Evolutionary conservation across 2,888 invertebrate genomes (phyloP), one percentile per base, ranked within the genome.

Genomic region (Galerucella calmariensis): DNA sequence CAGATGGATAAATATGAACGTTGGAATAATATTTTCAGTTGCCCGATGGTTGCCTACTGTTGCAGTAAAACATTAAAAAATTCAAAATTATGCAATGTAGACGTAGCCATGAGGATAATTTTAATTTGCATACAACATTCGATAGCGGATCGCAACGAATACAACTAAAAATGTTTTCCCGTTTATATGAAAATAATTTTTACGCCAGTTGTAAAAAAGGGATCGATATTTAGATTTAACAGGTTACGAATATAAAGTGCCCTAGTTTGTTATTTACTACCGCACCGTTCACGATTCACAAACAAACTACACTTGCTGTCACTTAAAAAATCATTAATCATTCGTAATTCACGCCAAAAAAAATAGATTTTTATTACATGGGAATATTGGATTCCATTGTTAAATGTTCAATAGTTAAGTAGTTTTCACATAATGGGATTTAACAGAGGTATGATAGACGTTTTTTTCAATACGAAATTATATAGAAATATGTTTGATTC

Each of bases 111-210:
- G 61, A 48, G 61, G 48, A 62, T 69, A 69, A 61, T 69, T 61
- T 61, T 48, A 27, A 69, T 69, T 69, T 61, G 69, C 69, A 69
- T 69, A 69, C 35, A 61, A 69, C 69, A 69, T 61, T 61, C 69
- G 24, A 44, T 41, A 58, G 68, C 41, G 35, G 35, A 61, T 27
- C 11, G 27, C 11, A 27, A 14, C 61, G 61, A 27, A 58, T 58
- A 35, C 35, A 35, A 61, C 61, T 12, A 61, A 61, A 61, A 69
- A 69, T 69, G n/a, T 35, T 44, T 48, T 27, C 24, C 9, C 48
- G 48, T 48, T 48, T 51, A 27, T 27, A 51, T 51, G 27, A n/a
- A 67, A 66, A 67, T 53, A 16, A 68, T 68, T 68, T 59, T 14
- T 41, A 16, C n/a, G 68, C 41, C 35, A 41, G 16, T 66, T 24